phyloP scores from a whole-genome alignment of 2,888 invertebrate genomes.

The Autographa gamma region DNA sequence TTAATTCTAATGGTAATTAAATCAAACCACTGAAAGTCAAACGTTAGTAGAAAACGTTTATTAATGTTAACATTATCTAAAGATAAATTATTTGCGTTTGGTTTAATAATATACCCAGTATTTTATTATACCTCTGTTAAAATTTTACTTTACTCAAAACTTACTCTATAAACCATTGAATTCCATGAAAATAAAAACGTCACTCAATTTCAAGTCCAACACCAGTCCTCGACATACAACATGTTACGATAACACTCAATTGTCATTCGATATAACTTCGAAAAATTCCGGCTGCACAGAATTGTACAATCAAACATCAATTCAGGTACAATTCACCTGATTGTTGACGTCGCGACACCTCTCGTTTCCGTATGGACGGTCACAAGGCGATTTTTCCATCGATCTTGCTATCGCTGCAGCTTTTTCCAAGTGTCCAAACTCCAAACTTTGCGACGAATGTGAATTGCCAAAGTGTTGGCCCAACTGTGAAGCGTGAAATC shows the following conservation, averaged over 20 bases:
- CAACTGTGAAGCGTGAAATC: slow-evolving; percentile 27
- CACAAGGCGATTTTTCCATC: slow-evolving; percentile 39
- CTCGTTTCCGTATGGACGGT: slow-evolving; percentile 37
- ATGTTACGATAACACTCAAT: neutral
- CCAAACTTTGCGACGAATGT: slow-evolving; percentile 23
- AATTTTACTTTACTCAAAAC: too few relatives aligned
- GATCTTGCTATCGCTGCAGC: slow-evolving; percentile 18
- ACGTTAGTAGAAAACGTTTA: too few relatives aligned
- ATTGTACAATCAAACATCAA: slow-evolving; percentile 46
- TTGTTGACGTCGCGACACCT: slow-evolving; percentile 39
- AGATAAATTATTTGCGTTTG: too few relatives aligned
- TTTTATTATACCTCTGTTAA: too few relatives aligned
- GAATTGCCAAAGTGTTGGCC: slow-evolving; percentile 27
- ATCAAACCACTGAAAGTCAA: too few relatives aligned
- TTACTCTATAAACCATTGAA: neutral
- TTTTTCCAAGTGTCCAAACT: slow-evolving; percentile 26
- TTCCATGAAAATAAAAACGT: neutral
- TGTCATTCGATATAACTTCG: neutral
- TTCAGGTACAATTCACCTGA: slow-evolving; percentile 42
- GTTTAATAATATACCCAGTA: too few relatives aligned
- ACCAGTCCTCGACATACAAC: neutral
- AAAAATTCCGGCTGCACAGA: slow-evolving; percentile 19
- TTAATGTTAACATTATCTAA: too few relatives aligned
- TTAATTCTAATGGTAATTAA: too few relatives aligned
- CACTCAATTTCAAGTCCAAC: neutral